Conservation (phyloP, 2,888 invertebrate genomes). For the Cantharis rustica region DNA sequence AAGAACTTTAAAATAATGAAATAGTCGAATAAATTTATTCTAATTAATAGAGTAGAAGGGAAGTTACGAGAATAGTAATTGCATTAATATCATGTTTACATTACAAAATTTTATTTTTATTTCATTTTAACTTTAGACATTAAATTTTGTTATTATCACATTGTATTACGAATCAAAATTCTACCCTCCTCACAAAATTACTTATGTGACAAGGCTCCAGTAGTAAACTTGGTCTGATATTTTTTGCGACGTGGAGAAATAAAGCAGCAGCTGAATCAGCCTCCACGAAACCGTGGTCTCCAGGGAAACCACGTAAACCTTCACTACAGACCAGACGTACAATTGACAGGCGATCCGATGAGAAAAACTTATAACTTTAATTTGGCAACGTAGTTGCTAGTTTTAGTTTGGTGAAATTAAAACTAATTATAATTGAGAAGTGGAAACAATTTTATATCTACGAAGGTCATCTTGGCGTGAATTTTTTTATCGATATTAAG, state of each 20-base stretch:
- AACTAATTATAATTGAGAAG: slow-evolving; percentile 7
- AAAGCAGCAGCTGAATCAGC: slow-evolving; percentile 42
- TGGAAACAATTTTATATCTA: neutral
- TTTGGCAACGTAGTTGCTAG: slow-evolving; percentile 16
- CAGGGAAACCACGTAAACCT: slow-evolving; percentile 44
- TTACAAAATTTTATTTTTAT: neutral
- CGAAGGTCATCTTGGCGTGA: neutral
- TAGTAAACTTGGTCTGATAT: slow-evolving; percentile 14
- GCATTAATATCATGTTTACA: neutral
- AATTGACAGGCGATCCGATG: slow-evolving; percentile 43
- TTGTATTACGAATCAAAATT: neutral
- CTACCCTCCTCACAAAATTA: neutral
- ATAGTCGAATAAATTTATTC: neutral
- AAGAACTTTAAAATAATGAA: neutral
- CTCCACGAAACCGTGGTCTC: slow-evolving; percentile 37
- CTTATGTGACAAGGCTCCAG: slow-evolving; percentile 7
- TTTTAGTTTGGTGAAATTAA: slow-evolving; percentile 8
- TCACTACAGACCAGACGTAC: slow-evolving; percentile 47
- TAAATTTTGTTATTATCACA: neutral
- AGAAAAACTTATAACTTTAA: slow-evolving; percentile 22
- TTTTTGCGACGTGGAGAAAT: slow-evolving; percentile 28
- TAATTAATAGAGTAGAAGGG: neutral
- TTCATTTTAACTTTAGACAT: neutral
- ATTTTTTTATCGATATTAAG: neutral
- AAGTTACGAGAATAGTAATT: neutral